Base-by-base conservation (phyloP, 2,888 invertebrate species). In the Harpalus rubripes region DNA sequence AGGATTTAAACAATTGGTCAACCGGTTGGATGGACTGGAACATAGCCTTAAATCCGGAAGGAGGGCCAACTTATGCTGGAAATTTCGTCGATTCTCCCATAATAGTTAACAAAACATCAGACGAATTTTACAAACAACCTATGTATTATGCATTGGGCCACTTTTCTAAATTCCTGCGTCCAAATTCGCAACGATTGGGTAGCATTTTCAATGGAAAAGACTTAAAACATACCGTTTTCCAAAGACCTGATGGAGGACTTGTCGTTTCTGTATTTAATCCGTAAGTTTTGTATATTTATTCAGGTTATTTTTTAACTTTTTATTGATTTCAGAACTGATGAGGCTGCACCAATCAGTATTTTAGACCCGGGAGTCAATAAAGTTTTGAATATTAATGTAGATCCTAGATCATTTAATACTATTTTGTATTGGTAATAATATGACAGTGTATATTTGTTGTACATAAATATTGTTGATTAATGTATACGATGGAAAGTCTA, bases 21-120 rank as follows among this genome's bases (percentile, higher is more conserved):
- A 93, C 93, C 26, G 97, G 96, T 0, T 97, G 97, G 96, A 93
- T 96, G 0, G 97, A 98, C 90, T 98, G 97, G 97, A 97, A 98
- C 90, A 90, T 97, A 15, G 95, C 94, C 26, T 90, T 97, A 16
- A 92, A 96, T 89, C 90, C 92, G 80, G 86, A 89, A 0, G 97
- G 97, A 26, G 96, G 97, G 1, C 97, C 97, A 0, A 96, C 94
- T 89, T 96, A 95, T 95, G 93, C 93, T 0, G 88, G 92, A 3
- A 96, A 96, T 90, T 94, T 92, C 88, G 96, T 96, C 0, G 97
- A 97, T 90, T 92, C 96, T 0, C 94, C 96, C 0, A 94, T 97
- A 74, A 91, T 95, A 83, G 93, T 94, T 0, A 93, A 94, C 86
- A 87, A 91, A 10, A 89, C 84, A 58, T 32, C 74, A n/a, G 94